These are phyloP conservation scores for Coelinius sp. DNA, from an alignment of 2,888 invertebrate species.

Conservation along the genomic window DNA sequence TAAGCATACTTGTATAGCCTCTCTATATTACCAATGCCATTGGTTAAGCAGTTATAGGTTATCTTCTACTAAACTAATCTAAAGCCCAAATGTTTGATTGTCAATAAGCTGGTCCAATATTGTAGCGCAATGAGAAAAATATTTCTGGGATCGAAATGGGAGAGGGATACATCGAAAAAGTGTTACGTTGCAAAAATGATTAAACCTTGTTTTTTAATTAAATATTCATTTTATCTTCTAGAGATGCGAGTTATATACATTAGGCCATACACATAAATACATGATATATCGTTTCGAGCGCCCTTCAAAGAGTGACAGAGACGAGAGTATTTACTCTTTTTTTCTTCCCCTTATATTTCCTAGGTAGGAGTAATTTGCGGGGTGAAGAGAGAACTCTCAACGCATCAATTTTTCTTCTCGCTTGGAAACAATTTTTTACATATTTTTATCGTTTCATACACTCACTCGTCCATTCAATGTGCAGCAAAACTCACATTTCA, in stretches of 20 bases:
- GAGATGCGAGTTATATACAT: conserved; percentile 66
- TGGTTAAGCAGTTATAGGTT: not conserved
- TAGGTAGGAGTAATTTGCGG: not conserved
- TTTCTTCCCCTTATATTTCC: not conserved
- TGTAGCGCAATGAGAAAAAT: not conserved
- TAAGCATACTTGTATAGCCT: not conserved
- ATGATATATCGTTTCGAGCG: conserved; percentile 40
- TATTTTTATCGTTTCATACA: not conserved
- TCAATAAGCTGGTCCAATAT: not conserved
- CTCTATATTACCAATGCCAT: not conserved
- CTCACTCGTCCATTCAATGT: not conserved
- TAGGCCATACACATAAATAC: conserved; percentile 65
- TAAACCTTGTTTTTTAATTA: conserved; percentile 50
- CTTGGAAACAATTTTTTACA: not conserved
- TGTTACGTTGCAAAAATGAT: not conserved
- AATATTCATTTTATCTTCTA: conserved; percentile 64
- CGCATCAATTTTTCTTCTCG: not conserved
- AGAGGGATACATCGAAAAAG: not conserved
- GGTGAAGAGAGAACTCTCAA: not conserved
- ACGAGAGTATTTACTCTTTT: conserved; percentile 2
- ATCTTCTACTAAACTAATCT: not conserved
- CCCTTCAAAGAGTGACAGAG: conserved; percentile 22
- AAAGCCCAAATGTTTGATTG: not conserved
- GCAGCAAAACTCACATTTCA: not conserved
- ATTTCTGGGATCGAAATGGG: not conserved